phyloP scores from a whole-genome alignment of 2,797 vertebrate genomes.

The Helostoma temminkii region DNA sequence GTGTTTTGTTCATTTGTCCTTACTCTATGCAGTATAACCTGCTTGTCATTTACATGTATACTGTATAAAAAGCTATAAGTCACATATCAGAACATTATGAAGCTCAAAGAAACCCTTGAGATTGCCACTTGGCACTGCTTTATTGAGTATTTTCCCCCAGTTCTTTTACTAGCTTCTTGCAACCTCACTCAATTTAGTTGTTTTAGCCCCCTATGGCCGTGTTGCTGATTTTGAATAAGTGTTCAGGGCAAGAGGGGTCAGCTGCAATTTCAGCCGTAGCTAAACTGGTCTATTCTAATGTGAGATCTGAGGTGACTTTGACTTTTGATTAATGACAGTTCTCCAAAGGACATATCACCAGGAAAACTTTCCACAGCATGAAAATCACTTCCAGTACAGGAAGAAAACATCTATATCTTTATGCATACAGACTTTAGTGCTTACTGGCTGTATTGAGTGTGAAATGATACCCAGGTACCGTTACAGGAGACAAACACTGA shows the following conservation, averaged over 20 bases:
- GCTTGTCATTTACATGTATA: constrained; percentile 70
- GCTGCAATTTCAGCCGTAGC: constrained; percentile 82
- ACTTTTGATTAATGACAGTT: constrained; percentile 86
- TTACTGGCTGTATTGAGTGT: constrained; percentile 63
- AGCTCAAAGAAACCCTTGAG: constrained; percentile 70
- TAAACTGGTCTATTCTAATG: constrained; percentile 84
- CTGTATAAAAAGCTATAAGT: constrained; percentile 63
- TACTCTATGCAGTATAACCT: constrained; percentile 42
- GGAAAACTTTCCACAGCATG: constrained; percentile 77
- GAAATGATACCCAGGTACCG: constrained; percentile 77
- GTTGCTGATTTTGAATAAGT: constrained; percentile 85
- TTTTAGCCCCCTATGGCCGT: constrained; percentile 80
- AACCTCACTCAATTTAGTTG: constrained; percentile 81
- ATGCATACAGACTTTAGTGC: constrained; percentile 63
- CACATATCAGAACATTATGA: constrained; percentile 67
- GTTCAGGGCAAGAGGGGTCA: constrained; percentile 80
- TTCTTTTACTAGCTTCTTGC: constrained; percentile 74
- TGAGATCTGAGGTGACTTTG: constrained; percentile 86
- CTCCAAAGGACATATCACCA: constrained; percentile 81
- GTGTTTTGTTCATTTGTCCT: constrained; percentile 31
- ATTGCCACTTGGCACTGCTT: constrained; percentile 71
- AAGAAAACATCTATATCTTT: constrained; percentile 75
- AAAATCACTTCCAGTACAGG: constrained; percentile 76
- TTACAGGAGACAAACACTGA: constrained; percentile 79
- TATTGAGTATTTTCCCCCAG: constrained; percentile 71